Base-by-base conservation (phyloP, 2,888 invertebrate genomes). In the Epinotia brunnichana region DNA sequence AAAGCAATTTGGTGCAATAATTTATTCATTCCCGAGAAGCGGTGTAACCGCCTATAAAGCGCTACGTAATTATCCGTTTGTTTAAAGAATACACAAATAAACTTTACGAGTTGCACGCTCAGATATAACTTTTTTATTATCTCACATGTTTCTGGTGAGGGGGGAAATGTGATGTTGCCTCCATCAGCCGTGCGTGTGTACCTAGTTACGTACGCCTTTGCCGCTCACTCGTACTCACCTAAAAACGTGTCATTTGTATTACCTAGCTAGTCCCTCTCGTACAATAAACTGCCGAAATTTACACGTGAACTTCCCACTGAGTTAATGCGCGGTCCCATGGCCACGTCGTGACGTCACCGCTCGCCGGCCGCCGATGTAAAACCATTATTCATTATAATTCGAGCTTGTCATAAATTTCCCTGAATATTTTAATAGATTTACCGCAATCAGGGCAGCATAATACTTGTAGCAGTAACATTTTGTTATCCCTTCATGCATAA, bases 81-180 rank as follows among this genome's bases (percentile, higher is more conserved):
- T 90, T 89, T 90, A 89, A 90, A 90, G 85, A 89, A 90, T 87
- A 91, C 87, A 91, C 89, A 90, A 91, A 91, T 91, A 92, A 91
- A 91, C 87, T 91, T 91, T 91, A 91, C 90, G 90, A 90, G 85
- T 86, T 83, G 35, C 35, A 35, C 87, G 89, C 88, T 87, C 84
- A 86, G 84, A 85, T 88, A 87, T 89, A 86, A 88, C 85, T 86
- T 91, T 85, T 91, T 91, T 91, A 92, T 90, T 90, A 90, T 89
- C 91, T 90, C 89, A 88, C 89, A 88, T 90, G 90, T 89, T 91
- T 89, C 85, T 87, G 86, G 84, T 76, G 74, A 76, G 78, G 78
- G 79, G 82, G 82, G 83, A 82, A 81, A 80, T 82, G 77, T 87
- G 87, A 85, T 86, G 89, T 86, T 79, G 76, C 80, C 83, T 82